Evolutionary conservation across 1,140 invertebrate species (phyloP).

Genomic region (Pseudomyrmex concolor): DNA sequence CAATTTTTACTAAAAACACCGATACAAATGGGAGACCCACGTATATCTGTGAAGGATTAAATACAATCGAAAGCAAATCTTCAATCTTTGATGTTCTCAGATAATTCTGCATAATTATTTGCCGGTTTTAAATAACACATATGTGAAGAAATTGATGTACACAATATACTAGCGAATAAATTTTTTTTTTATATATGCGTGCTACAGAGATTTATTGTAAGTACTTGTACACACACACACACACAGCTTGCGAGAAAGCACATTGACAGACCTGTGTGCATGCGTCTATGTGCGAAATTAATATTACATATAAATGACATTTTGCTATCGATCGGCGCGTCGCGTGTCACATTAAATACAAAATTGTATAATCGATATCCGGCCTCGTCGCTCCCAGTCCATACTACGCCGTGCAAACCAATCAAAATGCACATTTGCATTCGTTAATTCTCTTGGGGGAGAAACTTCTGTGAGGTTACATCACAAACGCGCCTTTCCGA

Average conservation of each 20-base stretch:
- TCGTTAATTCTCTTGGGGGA: constrained; percentile 1
- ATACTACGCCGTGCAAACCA: constrained; percentile 13
- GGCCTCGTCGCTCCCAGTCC: constrained; percentile 10
- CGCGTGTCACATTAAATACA: background rate
- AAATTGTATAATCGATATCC: constrained; percentile 38
- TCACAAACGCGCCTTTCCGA: background rate
- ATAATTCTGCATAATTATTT: background rate
- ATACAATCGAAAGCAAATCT: background rate
- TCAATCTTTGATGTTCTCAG: background rate
- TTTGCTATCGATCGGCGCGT: background rate
- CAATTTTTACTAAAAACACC: too few relatives aligned
- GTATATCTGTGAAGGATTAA: too few relatives aligned
- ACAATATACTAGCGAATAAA: background rate
- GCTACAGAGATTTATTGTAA: constrained; percentile 4
- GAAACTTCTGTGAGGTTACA: background rate
- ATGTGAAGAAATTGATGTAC: background rate
- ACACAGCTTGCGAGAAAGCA: constrained; percentile 68
- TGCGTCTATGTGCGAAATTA: background rate
- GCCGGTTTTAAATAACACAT: background rate
- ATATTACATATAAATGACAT: background rate
- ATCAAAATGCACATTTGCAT: constrained; percentile 50
- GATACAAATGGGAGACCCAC: too few relatives aligned
- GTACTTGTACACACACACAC: background rate
- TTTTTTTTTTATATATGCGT: background rate
- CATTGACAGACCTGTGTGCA: background rate